Conservation (phyloP, 1,140 invertebrate species). For the Camponotus pennsylvanicus region DNA sequence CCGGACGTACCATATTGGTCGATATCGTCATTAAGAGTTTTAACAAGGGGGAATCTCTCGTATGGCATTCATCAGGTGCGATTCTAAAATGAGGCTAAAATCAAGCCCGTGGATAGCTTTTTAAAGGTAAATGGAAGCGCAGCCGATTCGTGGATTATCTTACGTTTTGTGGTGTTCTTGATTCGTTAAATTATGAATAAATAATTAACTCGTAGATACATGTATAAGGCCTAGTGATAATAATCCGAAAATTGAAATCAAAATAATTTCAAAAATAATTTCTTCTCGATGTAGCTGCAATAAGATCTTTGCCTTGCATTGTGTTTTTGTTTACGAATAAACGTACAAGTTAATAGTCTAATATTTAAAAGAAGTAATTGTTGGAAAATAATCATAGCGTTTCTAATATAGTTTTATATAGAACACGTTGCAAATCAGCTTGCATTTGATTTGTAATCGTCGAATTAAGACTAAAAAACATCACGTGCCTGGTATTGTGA, state of each 20-base stretch:
- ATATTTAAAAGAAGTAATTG: not conserved
- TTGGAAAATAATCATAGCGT: not conserved
- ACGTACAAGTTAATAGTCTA: too few species aligned
- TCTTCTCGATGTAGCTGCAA: too few species aligned
- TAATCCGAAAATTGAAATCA: not conserved
- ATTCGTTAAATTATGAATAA: not conserved
- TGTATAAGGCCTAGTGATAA: not conserved
- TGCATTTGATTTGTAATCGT: constrained; percentile 26
- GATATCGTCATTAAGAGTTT: constrained; percentile 77
- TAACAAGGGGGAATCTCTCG: constrained; percentile 53
- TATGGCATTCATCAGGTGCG: constrained; percentile 63
- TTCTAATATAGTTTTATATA: not conserved
- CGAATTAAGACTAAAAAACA: constrained; percentile 15
- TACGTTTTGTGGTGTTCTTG: not conserved
- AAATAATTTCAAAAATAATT: not conserved
- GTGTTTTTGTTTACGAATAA: not conserved
- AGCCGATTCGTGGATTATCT: constrained; percentile 29
- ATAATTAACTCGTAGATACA: constrained; percentile 11
- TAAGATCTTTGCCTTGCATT: not conserved
- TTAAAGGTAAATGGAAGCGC: constrained; percentile 27
- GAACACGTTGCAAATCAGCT: not conserved
- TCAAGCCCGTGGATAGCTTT: constrained; percentile 50
- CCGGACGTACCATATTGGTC: constrained; percentile 66
- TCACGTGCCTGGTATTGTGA: not conserved
- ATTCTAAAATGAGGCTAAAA: constrained; percentile 72